phyloP scores from a whole-genome alignment of 1,140 invertebrate species.

The Coptotermes formosanus region DNA sequence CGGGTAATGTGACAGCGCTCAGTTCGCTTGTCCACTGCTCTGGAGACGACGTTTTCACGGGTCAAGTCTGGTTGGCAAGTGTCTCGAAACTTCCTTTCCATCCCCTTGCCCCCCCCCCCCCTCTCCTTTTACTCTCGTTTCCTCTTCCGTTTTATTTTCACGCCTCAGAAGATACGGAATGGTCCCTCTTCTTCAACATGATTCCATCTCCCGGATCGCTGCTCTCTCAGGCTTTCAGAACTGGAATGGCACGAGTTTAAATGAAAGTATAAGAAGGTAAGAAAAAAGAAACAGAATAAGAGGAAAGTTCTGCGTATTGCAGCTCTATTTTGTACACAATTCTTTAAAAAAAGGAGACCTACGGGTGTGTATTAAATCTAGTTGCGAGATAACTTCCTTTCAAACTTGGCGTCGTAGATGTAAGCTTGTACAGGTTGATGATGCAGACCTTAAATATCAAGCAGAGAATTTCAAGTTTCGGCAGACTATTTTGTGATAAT shows the following conservation, averaged over 20 bases:
- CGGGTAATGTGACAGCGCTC: not conserved
- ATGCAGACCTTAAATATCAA: too few species aligned
- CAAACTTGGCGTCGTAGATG: too few species aligned
- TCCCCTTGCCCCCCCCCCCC: not conserved
- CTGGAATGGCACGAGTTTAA: constrained; percentile 2
- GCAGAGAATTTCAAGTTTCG: too few species aligned
- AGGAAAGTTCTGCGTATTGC: not conserved
- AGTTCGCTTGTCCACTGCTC: not conserved
- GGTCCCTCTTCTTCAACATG: not conserved
- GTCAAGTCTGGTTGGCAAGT: not conserved
- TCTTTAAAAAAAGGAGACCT: not conserved
- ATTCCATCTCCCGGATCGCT: constrained; percentile 19
- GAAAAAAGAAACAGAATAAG: not conserved
- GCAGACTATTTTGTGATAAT: too few species aligned
- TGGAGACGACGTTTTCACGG: not conserved
- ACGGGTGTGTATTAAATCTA: not conserved
- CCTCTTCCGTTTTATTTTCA: constrained; percentile 26
- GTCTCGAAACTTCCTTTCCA: not conserved
- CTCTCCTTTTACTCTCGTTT: not conserved
- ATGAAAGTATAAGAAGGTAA: not conserved
- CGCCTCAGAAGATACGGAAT: constrained; percentile 11
- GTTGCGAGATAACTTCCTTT: too few species aligned
- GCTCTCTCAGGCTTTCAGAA: not conserved
- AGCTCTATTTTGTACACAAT: not conserved
- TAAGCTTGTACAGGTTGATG: too few species aligned